Evolutionary conservation across 2,888 invertebrate species (phyloP).

Genomic region (Cordilura impudica): DNA sequence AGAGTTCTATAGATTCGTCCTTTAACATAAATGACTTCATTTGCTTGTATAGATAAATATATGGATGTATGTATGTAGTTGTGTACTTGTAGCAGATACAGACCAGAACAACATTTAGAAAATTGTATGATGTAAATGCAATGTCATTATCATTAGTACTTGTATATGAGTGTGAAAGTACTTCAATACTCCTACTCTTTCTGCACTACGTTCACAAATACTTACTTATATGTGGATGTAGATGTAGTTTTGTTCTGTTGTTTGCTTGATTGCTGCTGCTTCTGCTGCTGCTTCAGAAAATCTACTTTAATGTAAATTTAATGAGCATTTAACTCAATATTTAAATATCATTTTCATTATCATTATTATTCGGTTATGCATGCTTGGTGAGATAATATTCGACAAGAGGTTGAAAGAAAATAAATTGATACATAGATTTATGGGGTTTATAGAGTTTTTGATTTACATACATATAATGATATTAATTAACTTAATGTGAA

Average conservation of each 20-base stretch:
- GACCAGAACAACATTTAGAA: neutral
- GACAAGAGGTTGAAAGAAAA: neutral
- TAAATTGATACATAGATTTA: neutral
- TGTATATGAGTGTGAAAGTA: conserved; percentile 3
- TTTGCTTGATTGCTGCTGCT: conserved; percentile 1
- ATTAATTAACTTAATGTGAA: too few species aligned
- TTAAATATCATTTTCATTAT: conserved; percentile 39
- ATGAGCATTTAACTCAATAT: conserved; percentile 53
- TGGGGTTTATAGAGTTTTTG: neutral
- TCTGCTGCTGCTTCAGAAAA: conserved; percentile 7
- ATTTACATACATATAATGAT: conserved; percentile 12
- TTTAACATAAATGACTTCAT: neutral
- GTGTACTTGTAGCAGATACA: neutral
- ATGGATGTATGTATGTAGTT: neutral
- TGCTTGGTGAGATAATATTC: conserved; percentile 14
- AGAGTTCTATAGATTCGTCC: conserved; percentile 13
- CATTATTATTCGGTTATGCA: conserved; percentile 35
- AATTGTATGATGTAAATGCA: conserved; percentile 41
- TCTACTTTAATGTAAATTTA: conserved; percentile 60
- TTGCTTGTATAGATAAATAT: conserved; percentile 20
- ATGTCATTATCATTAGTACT: conserved; percentile 59
- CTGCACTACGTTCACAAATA: neutral
- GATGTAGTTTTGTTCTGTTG: neutral
- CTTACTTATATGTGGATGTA: neutral
- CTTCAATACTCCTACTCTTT: conserved; percentile 3